phyloP scores from a whole-genome alignment of 2,888 invertebrate species.

The Panorpa germanica region DNA sequence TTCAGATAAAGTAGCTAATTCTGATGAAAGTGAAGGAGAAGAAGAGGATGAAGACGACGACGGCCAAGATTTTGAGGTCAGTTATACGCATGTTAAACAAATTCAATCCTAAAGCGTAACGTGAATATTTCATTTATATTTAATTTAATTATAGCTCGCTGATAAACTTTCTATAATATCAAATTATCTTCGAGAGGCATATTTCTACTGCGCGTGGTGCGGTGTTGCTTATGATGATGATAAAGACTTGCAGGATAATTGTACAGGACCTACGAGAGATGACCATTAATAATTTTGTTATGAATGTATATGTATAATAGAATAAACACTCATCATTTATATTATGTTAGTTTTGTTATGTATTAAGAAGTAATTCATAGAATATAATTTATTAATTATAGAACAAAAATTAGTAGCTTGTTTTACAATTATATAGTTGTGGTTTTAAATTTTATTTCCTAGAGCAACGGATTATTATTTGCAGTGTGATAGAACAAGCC shows the following conservation, averaged over 20 bases:
- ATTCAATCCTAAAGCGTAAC: constrained; percentile 3
- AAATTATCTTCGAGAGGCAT: constrained; percentile 43
- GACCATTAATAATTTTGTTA: constrained; percentile 34
- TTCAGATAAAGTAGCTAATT: constrained; percentile 14
- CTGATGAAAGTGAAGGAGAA: constrained; percentile 16
- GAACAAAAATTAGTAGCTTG: too few relatives aligned
- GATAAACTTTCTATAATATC: constrained; percentile 42
- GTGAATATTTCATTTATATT: constrained; percentile 14
- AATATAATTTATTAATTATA: too few relatives aligned
- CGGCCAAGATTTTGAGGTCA: constrained; percentile 16
- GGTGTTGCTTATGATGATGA: constrained; percentile 43
- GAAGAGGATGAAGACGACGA: constrained; percentile 20
- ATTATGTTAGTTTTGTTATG: too few relatives aligned
- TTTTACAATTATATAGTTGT: too few relatives aligned
- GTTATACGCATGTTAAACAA: constrained; percentile 9
- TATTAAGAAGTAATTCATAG: too few relatives aligned
- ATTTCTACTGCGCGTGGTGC: constrained; percentile 68
- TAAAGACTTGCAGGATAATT: constrained; percentile 37
- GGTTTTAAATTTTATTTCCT: too few relatives aligned
- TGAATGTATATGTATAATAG: too few relatives aligned
- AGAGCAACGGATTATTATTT: too few relatives aligned
- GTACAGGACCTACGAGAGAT: constrained; percentile 43
- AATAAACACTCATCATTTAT: too few relatives aligned
- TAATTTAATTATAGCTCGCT: constrained; percentile 20
- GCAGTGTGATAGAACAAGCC: too few relatives aligned